Conservation (phyloP, 2,888 invertebrate genomes). For the Odontocolon sp. region DNA sequence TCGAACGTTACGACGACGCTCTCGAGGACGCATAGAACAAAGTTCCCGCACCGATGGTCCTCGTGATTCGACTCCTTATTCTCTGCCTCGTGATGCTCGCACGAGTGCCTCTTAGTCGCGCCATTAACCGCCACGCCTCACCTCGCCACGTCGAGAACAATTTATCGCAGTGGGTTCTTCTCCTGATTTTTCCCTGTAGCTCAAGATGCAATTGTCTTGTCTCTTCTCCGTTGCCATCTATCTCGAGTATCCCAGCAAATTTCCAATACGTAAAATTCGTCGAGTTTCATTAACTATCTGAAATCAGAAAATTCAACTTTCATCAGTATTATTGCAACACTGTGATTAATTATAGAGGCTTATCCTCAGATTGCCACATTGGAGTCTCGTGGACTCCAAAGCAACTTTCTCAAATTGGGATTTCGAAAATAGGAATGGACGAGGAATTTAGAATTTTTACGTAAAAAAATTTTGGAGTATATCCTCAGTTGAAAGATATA, state of each 20-base stretch:
- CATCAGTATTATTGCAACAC: no score
- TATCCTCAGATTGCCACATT: no score
- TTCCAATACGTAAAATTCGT: no score
- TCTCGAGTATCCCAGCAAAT: neutral
- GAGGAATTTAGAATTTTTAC: no score
- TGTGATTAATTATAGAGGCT: no score
- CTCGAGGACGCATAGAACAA: neutral
- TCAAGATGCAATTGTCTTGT: neutral
- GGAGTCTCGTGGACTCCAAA: no score
- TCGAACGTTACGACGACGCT: constrained; percentile 10
- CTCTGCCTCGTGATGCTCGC: constrained; percentile 42
- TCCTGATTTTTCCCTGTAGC: constrained; percentile 1
- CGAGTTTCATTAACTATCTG: no score
- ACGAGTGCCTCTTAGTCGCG: constrained; percentile 48
- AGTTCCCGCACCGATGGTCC: constrained; percentile 1
- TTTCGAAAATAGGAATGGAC: no score
- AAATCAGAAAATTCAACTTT: no score
- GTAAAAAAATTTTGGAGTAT: no score
- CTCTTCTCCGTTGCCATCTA: neutral
- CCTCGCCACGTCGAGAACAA: constrained; percentile 28
- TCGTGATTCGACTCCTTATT: constrained; percentile 50
- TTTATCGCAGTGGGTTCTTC: constrained; percentile 19
- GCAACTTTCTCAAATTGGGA: no score
- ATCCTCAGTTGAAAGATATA: no score
- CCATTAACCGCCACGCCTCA: constrained; percentile 49